Evolutionary conservation across 2,797 vertebrate genomes (phyloP).

Genomic region (Chelon auratus): DNA sequence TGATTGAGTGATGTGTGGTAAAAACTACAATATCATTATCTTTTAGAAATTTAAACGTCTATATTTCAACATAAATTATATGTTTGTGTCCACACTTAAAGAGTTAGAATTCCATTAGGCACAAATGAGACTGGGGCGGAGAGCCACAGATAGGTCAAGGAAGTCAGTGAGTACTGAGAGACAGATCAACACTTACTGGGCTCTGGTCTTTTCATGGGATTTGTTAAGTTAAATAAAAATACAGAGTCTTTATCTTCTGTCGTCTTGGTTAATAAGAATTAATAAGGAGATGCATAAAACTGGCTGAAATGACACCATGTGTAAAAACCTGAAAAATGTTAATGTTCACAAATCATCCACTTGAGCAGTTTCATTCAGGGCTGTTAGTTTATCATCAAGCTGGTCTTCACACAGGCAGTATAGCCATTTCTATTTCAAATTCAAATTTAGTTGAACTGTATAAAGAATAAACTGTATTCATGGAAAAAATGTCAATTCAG

Average conservation of each 20-base stretch:
- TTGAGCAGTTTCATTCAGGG: slow-evolving; percentile 40
- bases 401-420: slow-evolving; percentile 51
- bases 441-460: not conserved
- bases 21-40: not conserved
- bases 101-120: not conserved
- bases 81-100: not conserved
- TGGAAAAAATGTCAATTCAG: not conserved
- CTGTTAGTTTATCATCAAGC: slow-evolving; percentile 38
- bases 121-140: not conserved
- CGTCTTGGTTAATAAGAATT: not conserved
- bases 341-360: slow-evolving; percentile 14
- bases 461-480: not conserved
- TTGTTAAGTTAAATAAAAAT: not conserved
- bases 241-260: not conserved
- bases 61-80: not conserved
- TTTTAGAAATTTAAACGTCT: not conserved
- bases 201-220: slow-evolving; percentile 4
- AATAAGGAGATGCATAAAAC: not conserved
- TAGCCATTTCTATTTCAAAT: slow-evolving; percentile 10
- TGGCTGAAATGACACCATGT: not conserved
- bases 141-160: not conserved
- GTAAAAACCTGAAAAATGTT: not conserved
- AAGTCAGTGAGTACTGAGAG: not conserved
- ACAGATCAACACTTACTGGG: not conserved
- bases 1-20: not conserved